Evolutionary conservation across 2,113 vertebrate genomes (phyloP).

Genomic region (Capra hircus): DNA sequence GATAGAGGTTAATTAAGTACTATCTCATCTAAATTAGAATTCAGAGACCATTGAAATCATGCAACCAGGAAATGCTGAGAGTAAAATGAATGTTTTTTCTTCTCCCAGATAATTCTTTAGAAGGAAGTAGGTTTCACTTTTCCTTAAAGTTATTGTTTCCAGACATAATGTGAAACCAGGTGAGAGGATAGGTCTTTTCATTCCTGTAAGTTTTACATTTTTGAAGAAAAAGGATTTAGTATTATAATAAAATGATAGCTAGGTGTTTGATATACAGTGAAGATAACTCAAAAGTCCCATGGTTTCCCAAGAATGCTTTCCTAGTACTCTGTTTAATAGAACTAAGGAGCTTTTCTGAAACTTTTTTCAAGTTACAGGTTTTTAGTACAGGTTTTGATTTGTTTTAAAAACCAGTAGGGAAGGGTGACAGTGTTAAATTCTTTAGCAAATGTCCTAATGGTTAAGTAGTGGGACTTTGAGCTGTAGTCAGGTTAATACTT

Average conservation of each 20-base stretch:
- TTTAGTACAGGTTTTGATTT: neutral
- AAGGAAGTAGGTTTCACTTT: constrained; percentile 6
- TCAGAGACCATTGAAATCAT: neutral
- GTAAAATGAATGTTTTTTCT: neutral
- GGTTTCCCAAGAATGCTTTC: neutral
- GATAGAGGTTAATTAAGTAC: neutral
- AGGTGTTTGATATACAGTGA: neutral
- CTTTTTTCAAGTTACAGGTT: neutral
- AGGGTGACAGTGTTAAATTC: neutral
- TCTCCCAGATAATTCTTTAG: neutral
- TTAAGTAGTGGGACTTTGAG: neutral
- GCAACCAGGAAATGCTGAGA: neutral
- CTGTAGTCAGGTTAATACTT: neutral
- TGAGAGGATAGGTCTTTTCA: neutral
- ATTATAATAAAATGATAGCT: neutral
- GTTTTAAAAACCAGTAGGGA: neutral
- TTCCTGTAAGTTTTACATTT: neutral
- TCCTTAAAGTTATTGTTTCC: constrained; percentile 16
- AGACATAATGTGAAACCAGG: neutral
- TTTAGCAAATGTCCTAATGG: neutral
- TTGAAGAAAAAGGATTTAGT: neutral
- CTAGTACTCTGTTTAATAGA: neutral
- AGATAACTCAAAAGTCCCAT: neutral
- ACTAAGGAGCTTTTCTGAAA: neutral
- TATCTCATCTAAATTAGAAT: neutral